These are phyloP conservation scores for Empidonax traillii DNA, from an alignment of 2,113 vertebrate species.

Conservation along the genomic window DNA sequence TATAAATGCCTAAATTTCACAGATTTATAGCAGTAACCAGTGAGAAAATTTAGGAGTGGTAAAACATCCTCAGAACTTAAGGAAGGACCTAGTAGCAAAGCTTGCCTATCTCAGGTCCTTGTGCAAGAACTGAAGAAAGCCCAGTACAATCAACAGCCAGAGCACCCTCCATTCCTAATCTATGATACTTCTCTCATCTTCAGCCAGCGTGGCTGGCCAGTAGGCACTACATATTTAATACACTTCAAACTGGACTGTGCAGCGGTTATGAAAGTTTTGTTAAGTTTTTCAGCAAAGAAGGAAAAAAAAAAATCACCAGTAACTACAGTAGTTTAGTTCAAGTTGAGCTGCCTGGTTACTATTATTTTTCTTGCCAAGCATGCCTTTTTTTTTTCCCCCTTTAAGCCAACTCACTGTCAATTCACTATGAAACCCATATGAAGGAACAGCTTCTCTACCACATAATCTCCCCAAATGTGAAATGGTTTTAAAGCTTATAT, in stretches of 20 bases:
- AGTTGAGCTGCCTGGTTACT: neutral
- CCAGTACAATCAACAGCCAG: rapidly evolving
- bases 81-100: neutral
- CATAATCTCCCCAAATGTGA: neutral
- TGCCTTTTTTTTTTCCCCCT: rapidly evolving
- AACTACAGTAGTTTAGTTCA: neutral
- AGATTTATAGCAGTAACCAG: neutral
- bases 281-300: neutral
- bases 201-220: neutral
- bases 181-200: neutral
- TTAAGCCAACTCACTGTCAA: neutral
- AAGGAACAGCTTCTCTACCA: neutral
- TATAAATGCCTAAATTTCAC: neutral
- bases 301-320: neutral
- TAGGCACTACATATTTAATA: neutral
- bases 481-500: neutral
- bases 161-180: neutral
- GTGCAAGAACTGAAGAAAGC: neutral
- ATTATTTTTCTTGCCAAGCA: neutral
- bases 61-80: neutral
- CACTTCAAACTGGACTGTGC: neutral
- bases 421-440: neutral
- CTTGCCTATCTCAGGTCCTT: neutral
- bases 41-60: neutral
- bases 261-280: neutral